Conservation (phyloP, 2,113 vertebrate species). For the Miniopterus natalensis region DNA sequence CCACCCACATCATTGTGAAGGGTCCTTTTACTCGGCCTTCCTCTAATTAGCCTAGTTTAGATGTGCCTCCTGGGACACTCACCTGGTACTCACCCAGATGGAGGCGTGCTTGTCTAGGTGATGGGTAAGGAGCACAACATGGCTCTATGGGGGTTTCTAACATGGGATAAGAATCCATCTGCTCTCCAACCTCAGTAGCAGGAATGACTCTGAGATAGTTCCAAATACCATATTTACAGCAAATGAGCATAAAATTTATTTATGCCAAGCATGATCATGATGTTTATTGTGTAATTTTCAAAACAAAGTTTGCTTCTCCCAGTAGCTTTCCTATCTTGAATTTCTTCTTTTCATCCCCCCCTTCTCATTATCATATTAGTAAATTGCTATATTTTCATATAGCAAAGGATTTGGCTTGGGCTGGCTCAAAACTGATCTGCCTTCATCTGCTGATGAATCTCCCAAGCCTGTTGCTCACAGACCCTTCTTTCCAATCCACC, state of each 20-base stretch:
- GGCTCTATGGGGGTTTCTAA: not conserved
- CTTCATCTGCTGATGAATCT: not conserved
- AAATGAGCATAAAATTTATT: not conserved
- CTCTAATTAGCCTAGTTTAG: not conserved
- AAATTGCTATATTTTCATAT: not conserved
- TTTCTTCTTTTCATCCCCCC: not conserved
- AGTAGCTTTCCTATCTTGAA: not conserved
- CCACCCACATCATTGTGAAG: not conserved
- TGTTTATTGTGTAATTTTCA: not conserved
- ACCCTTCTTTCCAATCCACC: not conserved
- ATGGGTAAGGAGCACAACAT: not conserved
- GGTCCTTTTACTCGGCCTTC: not conserved
- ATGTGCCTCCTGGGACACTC: not conserved
- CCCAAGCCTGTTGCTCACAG: not conserved
- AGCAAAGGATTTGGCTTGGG: not conserved
- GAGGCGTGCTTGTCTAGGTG: not conserved
- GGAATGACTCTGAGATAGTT: not conserved
- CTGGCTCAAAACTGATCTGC: not conserved
- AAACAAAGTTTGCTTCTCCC: not conserved
- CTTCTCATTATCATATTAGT: not conserved
- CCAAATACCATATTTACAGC: not conserved
- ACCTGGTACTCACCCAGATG: not conserved
- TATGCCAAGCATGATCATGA: not conserved
- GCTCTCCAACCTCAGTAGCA: not conserved
- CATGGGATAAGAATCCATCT: not conserved